Evolutionary conservation across 2,797 vertebrate species (phyloP).

Genomic region (Pantherophis alleghaniensis): DNA sequence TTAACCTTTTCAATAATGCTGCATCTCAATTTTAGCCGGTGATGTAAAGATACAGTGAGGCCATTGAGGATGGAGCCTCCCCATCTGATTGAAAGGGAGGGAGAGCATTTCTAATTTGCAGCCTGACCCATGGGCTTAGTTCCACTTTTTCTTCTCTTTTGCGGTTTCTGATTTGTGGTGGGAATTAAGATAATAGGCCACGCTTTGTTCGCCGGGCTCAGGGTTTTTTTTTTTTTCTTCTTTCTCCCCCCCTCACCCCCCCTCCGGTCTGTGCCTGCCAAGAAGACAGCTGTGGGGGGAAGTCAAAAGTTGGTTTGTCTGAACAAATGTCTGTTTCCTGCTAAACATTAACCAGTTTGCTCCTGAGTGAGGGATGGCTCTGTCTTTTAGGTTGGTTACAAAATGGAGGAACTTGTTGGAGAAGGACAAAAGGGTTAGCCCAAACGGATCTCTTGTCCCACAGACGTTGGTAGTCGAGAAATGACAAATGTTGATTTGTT

Average conservation of each 20-base stretch:
- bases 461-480: neutral
- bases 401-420: neutral
- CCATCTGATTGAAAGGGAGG: neutral
- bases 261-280: conserved; percentile 40
- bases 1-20: neutral
- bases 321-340: conserved; percentile 22
- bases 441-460: neutral
- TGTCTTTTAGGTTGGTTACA: neutral
- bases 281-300: conserved; percentile 46
- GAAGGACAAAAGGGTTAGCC: neutral
- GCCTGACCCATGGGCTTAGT: neutral
- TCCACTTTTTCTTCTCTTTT: neutral
- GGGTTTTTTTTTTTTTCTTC: conserved; percentile 2
- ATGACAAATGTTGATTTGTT: neutral
- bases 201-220: conserved; percentile 58
- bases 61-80: neutral
- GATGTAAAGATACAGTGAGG: neutral
- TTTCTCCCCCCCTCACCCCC: neutral
- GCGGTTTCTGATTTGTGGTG: conserved; percentile 25
- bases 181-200: conserved; percentile 65
- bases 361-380: neutral
- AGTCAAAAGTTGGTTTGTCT: conserved; percentile 38
- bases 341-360: conserved; percentile 50
- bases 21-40: neutral
- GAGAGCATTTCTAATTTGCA: conserved; percentile 9